Base-by-base conservation (phyloP, 2,888 invertebrate species). In the Stomorhina lunata region DNA sequence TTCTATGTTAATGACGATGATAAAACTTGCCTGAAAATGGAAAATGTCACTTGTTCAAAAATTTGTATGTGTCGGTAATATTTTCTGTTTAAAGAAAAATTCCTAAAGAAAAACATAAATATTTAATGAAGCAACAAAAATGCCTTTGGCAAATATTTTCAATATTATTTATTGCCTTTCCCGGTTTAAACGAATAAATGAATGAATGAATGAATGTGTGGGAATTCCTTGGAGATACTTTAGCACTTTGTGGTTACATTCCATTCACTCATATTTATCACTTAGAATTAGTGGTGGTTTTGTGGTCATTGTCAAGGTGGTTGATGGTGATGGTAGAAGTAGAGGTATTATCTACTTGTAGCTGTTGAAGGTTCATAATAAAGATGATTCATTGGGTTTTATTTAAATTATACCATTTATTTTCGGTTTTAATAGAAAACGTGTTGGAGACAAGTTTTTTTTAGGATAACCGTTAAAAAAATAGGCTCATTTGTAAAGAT, bases 1-100 rank as follows among this genome's bases (percentile, higher is more conserved):
- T 69, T 77, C 69, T 50, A 68, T 77, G 77, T 59, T 77, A 77
- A 77, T 69, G 77, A 61, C 40, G 15, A 32, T 25, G 61, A 77
- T 68, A 77, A 77, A 77, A 77, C 68, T 68, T 77, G 68, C 77
- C 59, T 61, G 53, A 69, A 50, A 59, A 68, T 61, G 40, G 37
- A 29, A 48, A 68, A 53, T 61, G 59, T 68, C 68, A 68, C 68
- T 68, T 76, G 76, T 53, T 3, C 10, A 15, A 32, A 17, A 9
- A n/a, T 50, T 9, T 10, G 10, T 12, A 27, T 22, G 12, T 48
- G 48, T 27, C 32, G n/a, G 17, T 4, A 17, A 55, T 29, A 55
- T 55, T 53, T 53, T 55, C 0, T n/a, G n/a, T n/a, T n/a, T n/a
- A n/a, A n/a, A n/a, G 1, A 7, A 29, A 29, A 55, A 55, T 17